These are phyloP conservation scores for Watsonalla cultraria DNA, from an alignment of 2,888 invertebrate species.

Conservation along the genomic window DNA sequence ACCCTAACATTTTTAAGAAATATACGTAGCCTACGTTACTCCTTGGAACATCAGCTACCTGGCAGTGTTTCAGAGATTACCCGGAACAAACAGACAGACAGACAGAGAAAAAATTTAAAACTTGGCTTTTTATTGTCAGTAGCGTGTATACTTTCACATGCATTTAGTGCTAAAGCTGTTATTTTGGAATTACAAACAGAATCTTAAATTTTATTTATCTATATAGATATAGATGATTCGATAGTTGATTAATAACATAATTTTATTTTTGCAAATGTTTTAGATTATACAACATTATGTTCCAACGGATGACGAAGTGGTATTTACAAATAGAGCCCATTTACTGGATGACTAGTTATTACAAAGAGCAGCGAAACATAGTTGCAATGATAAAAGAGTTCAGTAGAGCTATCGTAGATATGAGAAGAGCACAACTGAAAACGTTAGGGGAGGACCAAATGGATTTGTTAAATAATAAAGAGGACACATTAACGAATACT, in stretches of 20 bases:
- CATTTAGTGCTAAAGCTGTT: too few species aligned
- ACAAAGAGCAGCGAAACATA: conserved; percentile 25
- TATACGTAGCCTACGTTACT: too few species aligned
- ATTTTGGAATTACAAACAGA: too few species aligned
- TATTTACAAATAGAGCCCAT: conserved; percentile 56
- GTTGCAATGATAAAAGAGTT: conserved; percentile 24
- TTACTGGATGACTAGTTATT: conserved; percentile 38
- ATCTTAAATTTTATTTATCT: too few species aligned
- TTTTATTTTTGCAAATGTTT: conserved; percentile 9
- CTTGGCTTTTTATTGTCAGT: too few species aligned
- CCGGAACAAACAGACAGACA: too few species aligned
- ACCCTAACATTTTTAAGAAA: too few species aligned
- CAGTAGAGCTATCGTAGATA: conserved; percentile 27
- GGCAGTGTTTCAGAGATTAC: too few species aligned
- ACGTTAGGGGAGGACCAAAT: conserved; percentile 23
- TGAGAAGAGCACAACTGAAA: conserved; percentile 30
- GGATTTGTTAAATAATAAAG: conserved; percentile 30
- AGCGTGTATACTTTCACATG: too few species aligned
- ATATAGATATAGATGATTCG: too few species aligned
- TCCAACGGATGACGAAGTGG: conserved; percentile 63
- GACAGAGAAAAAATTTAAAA: too few species aligned
- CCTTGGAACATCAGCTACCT: too few species aligned
- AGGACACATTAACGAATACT: conserved; percentile 38
- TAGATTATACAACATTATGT: conserved; percentile 51
- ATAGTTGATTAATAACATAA: not conserved